Evolutionary conservation across 2,888 invertebrate genomes (phyloP), one percentile per base, ranked within the genome.

Genomic region (Crepidodera aurea): DNA sequence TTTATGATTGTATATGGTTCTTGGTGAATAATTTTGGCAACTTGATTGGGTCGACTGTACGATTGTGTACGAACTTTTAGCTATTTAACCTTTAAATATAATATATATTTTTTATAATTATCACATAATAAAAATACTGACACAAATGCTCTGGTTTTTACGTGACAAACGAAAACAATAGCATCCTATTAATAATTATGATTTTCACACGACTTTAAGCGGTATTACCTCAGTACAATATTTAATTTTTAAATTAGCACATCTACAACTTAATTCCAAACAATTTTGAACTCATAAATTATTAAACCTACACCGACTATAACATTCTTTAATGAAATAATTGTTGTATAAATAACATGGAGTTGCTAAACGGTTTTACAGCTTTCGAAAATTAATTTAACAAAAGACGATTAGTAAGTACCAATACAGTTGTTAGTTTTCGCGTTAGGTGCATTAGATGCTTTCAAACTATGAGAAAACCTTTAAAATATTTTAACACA

Each of bases 301-400:
- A 46, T 27, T 13, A 19, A 42, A 42, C 22, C 19, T 15, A 42
- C 42, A 19, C 15, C 2, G 22, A 4, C 27, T 25, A 25, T 46
- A 25, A n/a, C 5, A 46, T 46, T 8, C 12, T 1, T 25, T 4
- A 46, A 22, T 27, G 25, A 13, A 25, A 13, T 46, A 46, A 46
- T 46, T 27, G 46, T 25, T 46, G 22, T 2, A 13, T 27, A 27
- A 46, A n/a, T 12, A 25, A 46, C 2, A 6, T n/a, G n/a, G 2
- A n/a, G 15, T 7, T 8, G 46, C 46, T 46, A 46, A 46, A 46
- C 46, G 27, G 6, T 46, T 46, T 46, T 25, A 46, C 46, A 18
- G 13, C 46, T 46, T 7, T n/a, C n/a, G n/a, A n/a, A n/a, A n/a
- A n/a, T n/a, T n/a, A n/a, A n/a, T n/a, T n/a, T n/a, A n/a, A n/a